These are phyloP conservation scores for Paguma larvata DNA, from an alignment of 2,797 vertebrate genomes.

Conservation along the genomic window DNA sequence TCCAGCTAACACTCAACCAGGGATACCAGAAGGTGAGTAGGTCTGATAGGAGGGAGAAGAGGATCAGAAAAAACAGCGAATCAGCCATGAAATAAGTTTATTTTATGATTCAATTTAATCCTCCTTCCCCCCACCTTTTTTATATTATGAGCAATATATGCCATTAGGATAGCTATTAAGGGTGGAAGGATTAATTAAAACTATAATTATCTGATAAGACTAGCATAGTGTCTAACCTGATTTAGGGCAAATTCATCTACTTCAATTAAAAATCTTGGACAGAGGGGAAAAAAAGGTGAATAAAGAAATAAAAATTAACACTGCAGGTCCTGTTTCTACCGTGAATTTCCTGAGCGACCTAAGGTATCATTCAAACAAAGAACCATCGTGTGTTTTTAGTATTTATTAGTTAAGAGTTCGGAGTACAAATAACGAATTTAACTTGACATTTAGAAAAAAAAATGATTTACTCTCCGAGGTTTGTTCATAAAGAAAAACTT, in stretches of 20 bases:
- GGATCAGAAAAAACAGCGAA: background rate
- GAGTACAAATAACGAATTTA: conserved; percentile 74
- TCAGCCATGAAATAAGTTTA: conserved; percentile 32
- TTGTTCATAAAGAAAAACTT: conserved; percentile 55
- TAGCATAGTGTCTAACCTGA: conserved; percentile 46
- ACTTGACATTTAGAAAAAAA: conserved; percentile 62
- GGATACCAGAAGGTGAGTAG: background rate
- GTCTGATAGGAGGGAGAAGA: background rate
- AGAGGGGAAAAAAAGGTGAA: background rate
- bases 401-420: conserved; percentile 78
- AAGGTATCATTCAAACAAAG: conserved; percentile 67
- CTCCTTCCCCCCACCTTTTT: background rate
- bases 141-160: conserved; percentile 43
- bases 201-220: conserved; percentile 72
- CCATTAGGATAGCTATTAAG: conserved; percentile 46
- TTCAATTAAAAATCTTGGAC: conserved; percentile 57
- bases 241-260: conserved; percentile 60
- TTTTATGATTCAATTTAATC: conserved; percentile 35
- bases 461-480: conserved; percentile 54
- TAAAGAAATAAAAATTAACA: conserved; percentile 63
- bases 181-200: conserved; percentile 76
- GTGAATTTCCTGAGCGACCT: background rate
- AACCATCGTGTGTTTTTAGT: conserved; percentile 54
- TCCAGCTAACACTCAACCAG: background rate
- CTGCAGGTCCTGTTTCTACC: background rate